Conservation (phyloP, 2,797 vertebrate species). For the Enteromius paludinosus region DNA sequence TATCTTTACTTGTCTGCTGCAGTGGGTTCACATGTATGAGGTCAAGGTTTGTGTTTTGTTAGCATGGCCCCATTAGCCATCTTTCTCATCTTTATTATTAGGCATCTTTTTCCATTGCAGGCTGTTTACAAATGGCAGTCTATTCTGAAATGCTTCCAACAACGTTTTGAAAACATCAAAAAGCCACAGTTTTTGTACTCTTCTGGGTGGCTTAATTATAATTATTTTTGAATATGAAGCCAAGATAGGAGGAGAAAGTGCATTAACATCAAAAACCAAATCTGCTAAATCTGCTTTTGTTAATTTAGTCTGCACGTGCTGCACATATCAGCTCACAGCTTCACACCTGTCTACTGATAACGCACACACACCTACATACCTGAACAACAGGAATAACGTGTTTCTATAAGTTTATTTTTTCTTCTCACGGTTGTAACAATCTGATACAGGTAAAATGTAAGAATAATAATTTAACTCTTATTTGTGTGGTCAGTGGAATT, state of each 20-base stretch:
- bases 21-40: background rate
- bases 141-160: background rate
- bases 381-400: constrained; percentile 46
- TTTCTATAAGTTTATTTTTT: background rate
- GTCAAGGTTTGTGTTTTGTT: background rate
- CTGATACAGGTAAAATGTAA: background rate
- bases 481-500: background rate
- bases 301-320: background rate
- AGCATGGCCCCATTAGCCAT: background rate
- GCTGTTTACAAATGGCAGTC: background rate
- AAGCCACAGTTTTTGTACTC: background rate
- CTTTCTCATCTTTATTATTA: constrained; percentile 2
- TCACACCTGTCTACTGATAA: background rate
- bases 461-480: background rate
- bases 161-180: background rate
- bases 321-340: background rate
- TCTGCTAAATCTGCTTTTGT: background rate
- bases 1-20: background rate
- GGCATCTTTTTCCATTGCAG: background rate
- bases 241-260: background rate
- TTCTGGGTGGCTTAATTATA: background rate
- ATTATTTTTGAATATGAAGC: background rate
- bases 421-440: background rate
- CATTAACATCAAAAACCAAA: background rate
- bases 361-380: constrained; percentile 56